A percentile compares a stretch with the other conserved stretches of the same genome.
Evolutionary conservation across 2,797 vertebrate genomes (phyloP).

Genomic region (Chromis chromis): DNA sequence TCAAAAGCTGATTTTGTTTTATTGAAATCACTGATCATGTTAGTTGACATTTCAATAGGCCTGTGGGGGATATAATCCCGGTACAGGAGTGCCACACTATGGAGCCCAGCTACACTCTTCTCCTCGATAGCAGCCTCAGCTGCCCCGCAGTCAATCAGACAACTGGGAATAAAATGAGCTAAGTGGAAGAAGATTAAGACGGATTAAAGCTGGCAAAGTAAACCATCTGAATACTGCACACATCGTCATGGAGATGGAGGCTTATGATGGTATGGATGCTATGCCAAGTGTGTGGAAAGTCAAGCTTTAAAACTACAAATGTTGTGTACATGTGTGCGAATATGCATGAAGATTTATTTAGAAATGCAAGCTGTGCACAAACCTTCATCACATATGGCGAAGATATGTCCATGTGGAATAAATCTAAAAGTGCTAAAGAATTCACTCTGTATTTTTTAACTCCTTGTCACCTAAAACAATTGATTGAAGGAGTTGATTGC

Average conservation of each 20-base stretch:
- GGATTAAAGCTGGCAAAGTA: constrained; percentile 51
- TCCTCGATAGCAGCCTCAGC: constrained; percentile 49
- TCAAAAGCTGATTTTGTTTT: constrained; percentile 24
- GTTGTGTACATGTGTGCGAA: neutral
- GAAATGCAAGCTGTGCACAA: neutral
- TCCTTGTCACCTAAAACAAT: no score
- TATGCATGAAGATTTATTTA: neutral
- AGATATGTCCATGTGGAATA: neutral
- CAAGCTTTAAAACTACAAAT: neutral
- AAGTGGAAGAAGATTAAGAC: constrained; percentile 58
- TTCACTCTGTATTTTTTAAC: no score
- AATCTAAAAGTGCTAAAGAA: no score
- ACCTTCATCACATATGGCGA: neutral
- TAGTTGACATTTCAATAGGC: constrained; percentile 59
- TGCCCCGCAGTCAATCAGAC: constrained; percentile 53
- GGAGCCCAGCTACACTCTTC: constrained; percentile 18
- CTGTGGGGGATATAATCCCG: constrained; percentile 39
- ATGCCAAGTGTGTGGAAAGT: constrained; percentile 9
- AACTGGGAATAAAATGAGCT: constrained; percentile 56
- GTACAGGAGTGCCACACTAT: constrained; percentile 22
- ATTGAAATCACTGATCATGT: constrained; percentile 58
- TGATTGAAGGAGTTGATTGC: no score
- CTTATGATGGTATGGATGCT: constrained; percentile 19
- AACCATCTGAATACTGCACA: constrained; percentile 53
- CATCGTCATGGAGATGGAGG: constrained; percentile 23